Percentiles rank a stretch among this genome's conserved stretches.
Evolutionary conservation across 1,140 invertebrate species (phyloP).

Genomic region (Argopecten irradians): DNA sequence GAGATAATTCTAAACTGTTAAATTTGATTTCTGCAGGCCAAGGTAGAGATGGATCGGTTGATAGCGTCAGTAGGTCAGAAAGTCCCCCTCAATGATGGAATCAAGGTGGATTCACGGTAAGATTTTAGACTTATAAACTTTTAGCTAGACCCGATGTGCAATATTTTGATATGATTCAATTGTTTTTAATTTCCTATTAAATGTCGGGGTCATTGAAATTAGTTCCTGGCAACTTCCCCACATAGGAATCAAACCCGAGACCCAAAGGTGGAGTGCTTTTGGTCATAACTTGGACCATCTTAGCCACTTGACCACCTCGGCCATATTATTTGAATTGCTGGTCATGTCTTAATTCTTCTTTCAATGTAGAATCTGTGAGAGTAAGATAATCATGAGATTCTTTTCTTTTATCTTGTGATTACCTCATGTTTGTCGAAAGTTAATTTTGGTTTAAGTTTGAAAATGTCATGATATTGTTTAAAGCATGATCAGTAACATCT

Average conservation of each 20-base stretch:
- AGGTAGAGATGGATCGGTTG: slow-evolving; percentile 94
- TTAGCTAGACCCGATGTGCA: not conserved
- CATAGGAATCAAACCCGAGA: too few species aligned
- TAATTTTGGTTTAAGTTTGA: not conserved
- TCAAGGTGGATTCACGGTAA: slow-evolving; percentile 81
- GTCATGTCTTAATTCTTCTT: too few species aligned
- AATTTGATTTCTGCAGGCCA: slow-evolving; percentile 82
- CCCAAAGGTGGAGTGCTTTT: too few species aligned
- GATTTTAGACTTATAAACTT: not conserved
- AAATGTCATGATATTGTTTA: not conserved
- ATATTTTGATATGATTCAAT: not conserved
- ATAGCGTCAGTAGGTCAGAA: slow-evolving; percentile 81
- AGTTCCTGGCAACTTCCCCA: too few species aligned
- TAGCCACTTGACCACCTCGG: too few species aligned
- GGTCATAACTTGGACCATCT: too few species aligned
- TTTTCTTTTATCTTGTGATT: not conserved
- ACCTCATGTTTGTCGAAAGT: too few species aligned
- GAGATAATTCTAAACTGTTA: too few species aligned
- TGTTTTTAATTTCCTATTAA: not conserved
- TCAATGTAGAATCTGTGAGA: too few species aligned
- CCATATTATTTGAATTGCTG: too few species aligned
- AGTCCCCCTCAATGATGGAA: slow-evolving; percentile 82
- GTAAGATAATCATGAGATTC: too few species aligned
- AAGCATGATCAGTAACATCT: not conserved
- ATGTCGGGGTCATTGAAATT: not conserved